These are phyloP conservation scores for Cheilosia scutellata DNA, from an alignment of 2,888 invertebrate genomes.

Conservation along the genomic window DNA sequence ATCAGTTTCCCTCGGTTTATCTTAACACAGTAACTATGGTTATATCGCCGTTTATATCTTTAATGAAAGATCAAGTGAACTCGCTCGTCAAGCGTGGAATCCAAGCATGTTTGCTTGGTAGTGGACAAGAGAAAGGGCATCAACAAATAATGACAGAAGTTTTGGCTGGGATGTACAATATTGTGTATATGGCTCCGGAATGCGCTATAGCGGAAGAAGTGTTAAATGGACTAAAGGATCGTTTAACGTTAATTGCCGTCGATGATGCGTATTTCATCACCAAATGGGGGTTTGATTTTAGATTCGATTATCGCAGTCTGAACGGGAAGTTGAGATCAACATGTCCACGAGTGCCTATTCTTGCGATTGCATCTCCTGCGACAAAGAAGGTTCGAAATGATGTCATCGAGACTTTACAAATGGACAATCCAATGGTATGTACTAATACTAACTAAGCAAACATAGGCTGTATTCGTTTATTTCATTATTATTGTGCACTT, in stretches of 20 bases:
- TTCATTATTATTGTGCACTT: too few relatives aligned
- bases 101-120: conserved; percentile 86
- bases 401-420: conserved; percentile 85
- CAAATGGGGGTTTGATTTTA: conserved; percentile 87
- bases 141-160: conserved; percentile 79
- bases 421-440: conserved; percentile 85
- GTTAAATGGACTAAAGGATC: conserved; percentile 77
- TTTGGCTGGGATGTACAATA: conserved; percentile 77
- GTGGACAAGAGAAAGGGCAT: conserved; percentile 84
- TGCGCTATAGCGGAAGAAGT: conserved; percentile 84
- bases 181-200: conserved; percentile 84
- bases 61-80: conserved; percentile 90
- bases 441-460: too few relatives aligned
- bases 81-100: conserved; percentile 85
- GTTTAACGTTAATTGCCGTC: conserved; percentile 87
- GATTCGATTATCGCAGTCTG: conserved; percentile 85
- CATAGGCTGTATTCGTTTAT: too few relatives aligned
- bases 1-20: conserved; percentile 88
- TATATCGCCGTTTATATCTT: conserved; percentile 88
- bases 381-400: conserved; percentile 87
- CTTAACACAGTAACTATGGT: conserved; percentile 86
- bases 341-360: conserved; percentile 86
- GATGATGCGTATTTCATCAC: conserved; percentile 92
- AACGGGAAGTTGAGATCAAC: conserved; percentile 82
- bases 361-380: conserved; percentile 91